Conservation (phyloP, 2,113 vertebrate species). For the Amblyopsis rosae region DNA sequence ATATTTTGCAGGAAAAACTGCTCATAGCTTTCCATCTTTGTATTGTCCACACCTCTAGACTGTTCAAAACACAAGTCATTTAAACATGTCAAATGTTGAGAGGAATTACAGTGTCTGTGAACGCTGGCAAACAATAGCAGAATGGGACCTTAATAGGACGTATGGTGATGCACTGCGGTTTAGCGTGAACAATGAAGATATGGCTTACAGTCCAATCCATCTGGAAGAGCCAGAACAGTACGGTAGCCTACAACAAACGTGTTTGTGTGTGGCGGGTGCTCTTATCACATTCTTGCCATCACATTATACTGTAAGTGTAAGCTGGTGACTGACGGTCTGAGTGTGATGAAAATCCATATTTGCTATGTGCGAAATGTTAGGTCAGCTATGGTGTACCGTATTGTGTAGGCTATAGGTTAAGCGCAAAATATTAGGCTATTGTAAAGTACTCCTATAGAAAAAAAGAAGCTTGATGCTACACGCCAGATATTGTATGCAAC, state of each 20-base stretch:
- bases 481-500: no score
- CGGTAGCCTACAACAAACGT: constrained; percentile 42
- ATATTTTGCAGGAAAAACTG: constrained; percentile 83
- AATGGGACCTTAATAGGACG: not conserved
- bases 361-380: constrained; percentile 35
- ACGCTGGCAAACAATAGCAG: not conserved
- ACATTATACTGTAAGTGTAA: not conserved
- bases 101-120: no score
- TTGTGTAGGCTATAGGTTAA: no score
- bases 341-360: constrained; percentile 10
- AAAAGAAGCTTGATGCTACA: no score
- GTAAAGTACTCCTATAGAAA: no score
- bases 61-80: constrained; percentile 48
- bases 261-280: constrained; percentile 33
- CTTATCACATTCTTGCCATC: constrained; percentile 60
- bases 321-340: constrained; percentile 17
- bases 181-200: not conserved
- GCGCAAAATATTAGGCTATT: no score
- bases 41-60: constrained; percentile 45
- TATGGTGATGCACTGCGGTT: not conserved
- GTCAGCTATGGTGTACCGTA: constrained; percentile 15
- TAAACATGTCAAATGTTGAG: constrained; percentile 16
- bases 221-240: constrained; percentile 26
- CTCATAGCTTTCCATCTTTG: constrained; percentile 88
- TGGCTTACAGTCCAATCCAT: not conserved